Evolutionary conservation across 2,797 vertebrate genomes (phyloP), one percentile per base, ranked within the genome.

Genomic region (Enteromius argenteus): DNA sequence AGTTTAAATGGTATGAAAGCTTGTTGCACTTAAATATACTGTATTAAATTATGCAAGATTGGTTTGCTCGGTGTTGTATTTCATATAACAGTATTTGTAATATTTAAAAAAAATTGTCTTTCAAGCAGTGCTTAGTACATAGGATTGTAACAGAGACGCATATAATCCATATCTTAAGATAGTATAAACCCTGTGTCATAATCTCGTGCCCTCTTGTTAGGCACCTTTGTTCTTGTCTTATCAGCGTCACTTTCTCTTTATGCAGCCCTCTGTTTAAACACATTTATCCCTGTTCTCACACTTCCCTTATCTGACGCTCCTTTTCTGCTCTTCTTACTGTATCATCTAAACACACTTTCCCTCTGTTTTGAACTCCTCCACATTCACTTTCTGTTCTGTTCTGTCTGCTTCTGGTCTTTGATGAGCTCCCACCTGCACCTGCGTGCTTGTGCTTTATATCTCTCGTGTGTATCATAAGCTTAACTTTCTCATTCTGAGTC

Each of bases 341-440:
- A 80, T 80, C n/a, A 19, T 80, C n/a, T 69, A 39, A 80, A 56
- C 46, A 80, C 35, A 69, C 79, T 23, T 80, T 68, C 46, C 64
- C 19, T 71, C 51, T 60, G 51, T 58, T 81, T 81, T 81, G 27
- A 81, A 30, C 51, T 71, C 64, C 78, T 81, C 23, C 67, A 58
- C 46, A 19, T 42, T 69, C n/a, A 42, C 14, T 76, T 60, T 76
- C 53, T 66, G 56, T 66, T 46, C 5, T 32, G 27, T 37, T 64
- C 39, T 49, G 27, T 56, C 46, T 39, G 35, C 46, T 56, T 53
- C 66, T 69, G 15, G 69, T 42, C 66, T 80, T 69, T 53, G 44
- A 53, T 80, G 46, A 21, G n/a, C 21, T 71, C 79, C 49, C 66
- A 56, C 30, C 53, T 27, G 37, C 64, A 69, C 46, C 78, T 8